Base-by-base conservation (phyloP, 53 echinoderm and acorn worm genomes). In the Echinometra lucunter region DNA sequence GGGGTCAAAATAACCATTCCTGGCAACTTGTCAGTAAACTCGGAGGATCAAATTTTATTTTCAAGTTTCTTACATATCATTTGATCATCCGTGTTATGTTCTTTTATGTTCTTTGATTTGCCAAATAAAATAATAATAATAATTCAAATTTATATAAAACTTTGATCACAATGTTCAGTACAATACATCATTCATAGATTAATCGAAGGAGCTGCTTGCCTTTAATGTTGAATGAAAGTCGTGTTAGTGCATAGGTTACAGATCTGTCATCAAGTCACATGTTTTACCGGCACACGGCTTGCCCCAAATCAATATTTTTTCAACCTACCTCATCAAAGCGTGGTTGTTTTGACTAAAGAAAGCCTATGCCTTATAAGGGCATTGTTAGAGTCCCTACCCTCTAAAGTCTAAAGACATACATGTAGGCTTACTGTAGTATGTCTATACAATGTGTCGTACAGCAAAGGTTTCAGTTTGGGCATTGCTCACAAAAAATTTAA, bases 301-400 rank as follows among this genome's bases (percentile, higher is more conserved):
- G n/a, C 47, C 53, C 45, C 45, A 47, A 49, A 85, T 47, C 49
- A 85, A 45, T 85, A 49, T 85, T 85, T 85, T 85, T 85, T 28
- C 85, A 47, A 85, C 85, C 85, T 13, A 85, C 85, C 37, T n/a
- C 13, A 85, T 15, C 44, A 2, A n/a, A 85, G 49, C n/a, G n/a
- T 42, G 28, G n/a, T 85, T 75, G 42, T 38, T 78, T 78, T 38
- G 42, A 78, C 78, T 40, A 18, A 42, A 23, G 8, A 38, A 38
- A 6, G 23, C 42, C 18, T 78, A 40, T 75, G 78, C 78, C 78
- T 19, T 75, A 75, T 78, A 38, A 21, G 42, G 78, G 42, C 42
- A 78, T 38, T 23, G 78, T 78, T 16, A 38, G 78, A 78, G 16
- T 4, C 21, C 42, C 78, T n/a, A n/a, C n/a, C n/a, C n/a, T n/a